Base-by-base conservation (phyloP, 2,797 vertebrate species). In the Fistularia commersonii region DNA sequence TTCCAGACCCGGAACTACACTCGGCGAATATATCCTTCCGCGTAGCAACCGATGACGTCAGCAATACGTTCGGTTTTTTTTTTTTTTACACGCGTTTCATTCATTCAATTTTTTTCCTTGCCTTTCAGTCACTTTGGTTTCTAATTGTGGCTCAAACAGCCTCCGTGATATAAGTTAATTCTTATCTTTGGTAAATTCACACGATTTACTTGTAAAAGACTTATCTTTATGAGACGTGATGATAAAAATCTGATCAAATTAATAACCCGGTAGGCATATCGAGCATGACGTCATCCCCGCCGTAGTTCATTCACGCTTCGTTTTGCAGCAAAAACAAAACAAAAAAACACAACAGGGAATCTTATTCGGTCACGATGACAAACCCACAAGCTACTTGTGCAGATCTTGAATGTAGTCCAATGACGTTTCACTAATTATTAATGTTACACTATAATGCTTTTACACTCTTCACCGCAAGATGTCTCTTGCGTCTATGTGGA, bases 1-100 rank as follows among this genome's bases (percentile, higher is more conserved):
- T 79, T 52, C 87, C 72, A 56, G 51, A 77, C 79, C 85, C 77
- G 81, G 86, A 87, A 83, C 83, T 69, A 45, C 64, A 48, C 46
- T 4, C 32, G 35, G 49, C 32, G 13, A 12, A 45, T n/a, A 58
- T 81, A 87, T 85, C 74, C 79, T 41, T 88, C 81, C 85, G 83
- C 88, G 1, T 3, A n/a, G 48, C 31, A 46, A 14, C 10, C 0
- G 35, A 32, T 88, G 87, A 89, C 84, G 85, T 79, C 59, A 61
- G 35, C 3, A 48, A 52, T 45, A 45, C 69, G 56, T 64, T 1
- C 11, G 0, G n/a, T n/a, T n/a, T n/a, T n/a, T n/a, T n/a, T n/a
- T n/a, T n/a, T 23, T 23, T 23, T 23, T 23, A 23, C 23, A 23
- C 49, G 50, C 50, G 5, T 56, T 76, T 48, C 59, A 48, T 61